These are phyloP conservation scores for Teleopsis dalmanni DNA, from an alignment of 1,140 invertebrate species.

Conservation along the genomic window DNA sequence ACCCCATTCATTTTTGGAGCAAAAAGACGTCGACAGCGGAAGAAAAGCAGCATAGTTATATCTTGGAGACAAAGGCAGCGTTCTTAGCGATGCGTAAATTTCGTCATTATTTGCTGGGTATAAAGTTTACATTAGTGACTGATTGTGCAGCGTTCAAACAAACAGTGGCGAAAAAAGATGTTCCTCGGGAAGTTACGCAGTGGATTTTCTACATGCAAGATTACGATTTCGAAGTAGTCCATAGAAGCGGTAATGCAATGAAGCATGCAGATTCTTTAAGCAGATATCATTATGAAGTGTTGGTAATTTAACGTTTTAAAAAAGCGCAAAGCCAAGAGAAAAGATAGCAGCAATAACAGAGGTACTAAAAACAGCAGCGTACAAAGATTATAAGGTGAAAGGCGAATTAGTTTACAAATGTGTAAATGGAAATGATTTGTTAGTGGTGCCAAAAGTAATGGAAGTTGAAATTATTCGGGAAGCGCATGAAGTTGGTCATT, in stretches of 20 bases:
- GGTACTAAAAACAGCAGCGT: not conserved
- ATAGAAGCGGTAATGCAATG: conserved; percentile 18
- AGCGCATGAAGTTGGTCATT: conserved; percentile 29
- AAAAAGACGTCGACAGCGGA: conserved; percentile 22
- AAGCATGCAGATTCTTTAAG: conserved; percentile 30
- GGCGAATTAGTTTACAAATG: conserved; percentile 2
- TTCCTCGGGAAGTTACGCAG: conserved; percentile 12
- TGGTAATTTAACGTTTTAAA: conserved; percentile 12
- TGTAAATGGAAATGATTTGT: not conserved
- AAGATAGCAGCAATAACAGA: not conserved
- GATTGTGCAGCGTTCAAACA: conserved; percentile 19
- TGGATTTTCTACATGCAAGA: conserved; percentile 30
- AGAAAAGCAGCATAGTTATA: conserved; percentile 24
- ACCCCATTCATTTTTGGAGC: conserved; percentile 27
- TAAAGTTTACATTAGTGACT: conserved; percentile 20
- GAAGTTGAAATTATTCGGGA: conserved; percentile 3
- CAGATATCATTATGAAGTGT: conserved; percentile 29
- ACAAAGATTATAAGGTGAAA: not conserved
- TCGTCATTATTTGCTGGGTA: conserved; percentile 22
- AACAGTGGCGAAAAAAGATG: conserved; percentile 7
- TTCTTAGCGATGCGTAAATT: conserved; percentile 20
- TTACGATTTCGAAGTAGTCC: conserved; percentile 23
- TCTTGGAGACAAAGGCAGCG: conserved; percentile 24
- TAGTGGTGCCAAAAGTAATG: not conserved
- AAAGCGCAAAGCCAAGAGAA: not conserved